Base-by-base conservation (phyloP, 92 coral and sea anemone species). In the Palythoa caribaeorum region DNA sequence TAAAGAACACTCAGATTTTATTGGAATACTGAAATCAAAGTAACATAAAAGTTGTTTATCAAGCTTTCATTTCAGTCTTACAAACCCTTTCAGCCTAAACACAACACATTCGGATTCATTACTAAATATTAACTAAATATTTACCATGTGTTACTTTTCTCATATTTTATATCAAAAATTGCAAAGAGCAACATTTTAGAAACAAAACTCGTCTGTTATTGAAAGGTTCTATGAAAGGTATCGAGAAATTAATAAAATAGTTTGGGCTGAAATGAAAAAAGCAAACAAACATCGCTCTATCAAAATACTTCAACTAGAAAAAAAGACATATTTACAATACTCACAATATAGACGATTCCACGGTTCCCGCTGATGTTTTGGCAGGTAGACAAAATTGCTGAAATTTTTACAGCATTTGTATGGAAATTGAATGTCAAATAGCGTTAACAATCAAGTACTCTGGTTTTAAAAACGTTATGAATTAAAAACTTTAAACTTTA, bases 301-400 rank as follows among this genome's bases (percentile, higher is more conserved):
- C 38, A 81, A 81, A 71, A 81, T 38, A 38, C 28, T 14, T 62
- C 86, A 38, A 10, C 10, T 38, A 57, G 86, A 81, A 20, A 62
- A 71, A 21, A n/a, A 57, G 20, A 8, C 57, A 47, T 81, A 81
- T 62, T 62, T 71, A 54, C 71, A 59, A 81, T 10, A 81, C 55
- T 35, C 17, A 76, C 52, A 71, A 11, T 9, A 38, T 28, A 62
- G 28, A 6, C 62, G 17, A 52, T 6, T 6, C 7, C 7, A 52
- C 7, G 55, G 55, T 52, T 52, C 12, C 55, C 55, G 55, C 55
- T 6, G 12, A 6, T 12, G 15, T 12, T 57, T 57, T 12, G 15
- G 63, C 12, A 8, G 12, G 15, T 7, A 57, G 63, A 12, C 16
- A 57, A 8, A 7, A 57, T 11, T 51, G 11, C 55, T 51, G 55